Conservation (phyloP, 2,797 vertebrate genomes). For the Margarornis squamiger region DNA sequence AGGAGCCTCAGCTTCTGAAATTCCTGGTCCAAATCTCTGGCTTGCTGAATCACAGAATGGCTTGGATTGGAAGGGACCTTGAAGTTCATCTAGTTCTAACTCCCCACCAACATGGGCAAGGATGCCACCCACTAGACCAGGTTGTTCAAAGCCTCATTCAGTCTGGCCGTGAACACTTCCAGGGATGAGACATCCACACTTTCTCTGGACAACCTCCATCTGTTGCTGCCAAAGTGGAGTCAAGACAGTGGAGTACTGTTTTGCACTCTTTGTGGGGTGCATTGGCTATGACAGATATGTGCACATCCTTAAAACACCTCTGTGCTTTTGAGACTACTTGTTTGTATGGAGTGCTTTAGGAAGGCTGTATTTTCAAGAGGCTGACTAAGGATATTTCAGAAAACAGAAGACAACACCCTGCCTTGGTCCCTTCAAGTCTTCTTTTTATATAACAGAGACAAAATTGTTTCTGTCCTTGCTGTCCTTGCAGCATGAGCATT, state of each 20-base stretch:
- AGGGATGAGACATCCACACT: background rate
- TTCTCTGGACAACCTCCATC: background rate
- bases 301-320: background rate
- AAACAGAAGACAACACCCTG: background rate
- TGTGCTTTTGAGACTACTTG: background rate
- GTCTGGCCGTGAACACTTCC: background rate
- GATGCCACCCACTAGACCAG: background rate
- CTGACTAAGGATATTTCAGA: background rate
- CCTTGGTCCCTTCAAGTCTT: background rate
- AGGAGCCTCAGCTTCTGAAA: background rate
- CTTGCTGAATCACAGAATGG: rapidly evolving
- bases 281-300: rapidly evolving
- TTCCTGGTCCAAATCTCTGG: background rate
- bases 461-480: background rate
- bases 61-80: background rate
- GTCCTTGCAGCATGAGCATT: background rate
- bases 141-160: background rate
- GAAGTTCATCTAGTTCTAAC: background rate
- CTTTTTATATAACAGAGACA: background rate
- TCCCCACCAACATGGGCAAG: too few relatives aligned
- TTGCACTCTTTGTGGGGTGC: background rate
- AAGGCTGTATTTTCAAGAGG: background rate
- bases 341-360: background rate
- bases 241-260: background rate
- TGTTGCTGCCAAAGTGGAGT: background rate